Conservation (phyloP, 1,140 invertebrate genomes). For the Lepidotrigona ventralis region DNA sequence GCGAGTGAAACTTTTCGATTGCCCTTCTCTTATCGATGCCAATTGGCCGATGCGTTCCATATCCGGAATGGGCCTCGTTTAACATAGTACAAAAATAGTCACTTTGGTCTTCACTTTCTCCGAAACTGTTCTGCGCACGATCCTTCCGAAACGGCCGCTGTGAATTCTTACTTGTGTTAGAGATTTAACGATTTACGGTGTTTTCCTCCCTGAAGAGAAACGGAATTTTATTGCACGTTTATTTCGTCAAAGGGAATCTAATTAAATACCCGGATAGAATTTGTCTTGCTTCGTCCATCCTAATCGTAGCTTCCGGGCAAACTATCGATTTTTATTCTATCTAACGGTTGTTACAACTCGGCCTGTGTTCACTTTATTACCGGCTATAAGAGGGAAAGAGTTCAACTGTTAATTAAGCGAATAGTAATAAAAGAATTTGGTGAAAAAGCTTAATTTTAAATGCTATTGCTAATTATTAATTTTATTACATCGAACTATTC, state of each 20-base stretch:
- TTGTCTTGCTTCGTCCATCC: neutral
- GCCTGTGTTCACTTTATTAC: no score
- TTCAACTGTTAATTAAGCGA: neutral
- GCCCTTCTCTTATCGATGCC: constrained; percentile 51
- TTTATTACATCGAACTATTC: no score
- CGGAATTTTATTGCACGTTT: neutral
- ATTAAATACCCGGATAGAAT: neutral
- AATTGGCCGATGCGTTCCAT: constrained; percentile 31
- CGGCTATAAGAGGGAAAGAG: neutral
- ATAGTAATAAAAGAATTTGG: neutral
- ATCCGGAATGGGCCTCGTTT: neutral
- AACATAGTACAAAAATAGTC: constrained; percentile 52
- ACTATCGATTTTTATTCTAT: neutral
- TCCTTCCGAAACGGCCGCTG: neutral
- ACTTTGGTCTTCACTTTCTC: constrained; percentile 29
- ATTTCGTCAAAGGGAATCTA: neutral
- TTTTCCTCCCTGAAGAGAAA: constrained; percentile 10
- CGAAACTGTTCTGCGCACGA: neutral
- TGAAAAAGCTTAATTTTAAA: no score
- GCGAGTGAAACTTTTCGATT: constrained; percentile 72
- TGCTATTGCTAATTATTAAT: no score
- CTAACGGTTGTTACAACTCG: neutral
- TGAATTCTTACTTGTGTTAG: neutral
- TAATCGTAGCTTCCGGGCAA: neutral
- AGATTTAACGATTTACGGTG: constrained; percentile 7